Conservation (phyloP, 23 tunicate species). For the Halocynthia aurantium region DNA sequence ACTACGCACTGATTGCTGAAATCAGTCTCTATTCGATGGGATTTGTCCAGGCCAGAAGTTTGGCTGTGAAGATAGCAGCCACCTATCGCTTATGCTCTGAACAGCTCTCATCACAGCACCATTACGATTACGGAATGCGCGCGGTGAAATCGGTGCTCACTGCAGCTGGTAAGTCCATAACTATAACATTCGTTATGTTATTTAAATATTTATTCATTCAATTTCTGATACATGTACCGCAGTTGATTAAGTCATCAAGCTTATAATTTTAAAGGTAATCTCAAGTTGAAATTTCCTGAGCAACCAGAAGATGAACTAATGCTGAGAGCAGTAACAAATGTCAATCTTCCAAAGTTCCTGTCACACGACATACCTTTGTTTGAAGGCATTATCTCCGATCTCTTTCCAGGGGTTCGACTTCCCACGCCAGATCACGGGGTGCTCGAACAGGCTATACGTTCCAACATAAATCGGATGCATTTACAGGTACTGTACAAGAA, state of each 20-base stretch:
- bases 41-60: conserved; percentile 85
- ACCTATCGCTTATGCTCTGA: conserved; percentile 95
- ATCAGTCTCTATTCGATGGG: conserved; percentile 96
- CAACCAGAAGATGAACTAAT: conserved; percentile 83
- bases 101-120: conserved; percentile 97
- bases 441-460: conserved; percentile 70
- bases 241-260: background rate
- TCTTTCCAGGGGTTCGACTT: conserved; percentile 17
- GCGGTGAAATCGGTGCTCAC: conserved; percentile 98
- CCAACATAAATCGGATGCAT: conserved; percentile 44
- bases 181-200: no score
- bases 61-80: conserved; percentile 96
- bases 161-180: conserved; percentile 69
- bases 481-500: conserved; percentile 41
- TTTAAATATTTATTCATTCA: background rate
- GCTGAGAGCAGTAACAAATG: conserved; percentile 29
- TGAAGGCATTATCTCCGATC: conserved; percentile 24
- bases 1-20: conserved; percentile 97
- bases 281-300: conserved; percentile 66
- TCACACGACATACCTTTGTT: conserved; percentile 29
- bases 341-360: conserved; percentile 17
- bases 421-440: conserved; percentile 70
- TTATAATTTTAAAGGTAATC: conserved; percentile 34
- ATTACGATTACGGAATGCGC: conserved; percentile 97
- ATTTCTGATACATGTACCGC: background rate